Conservation (phyloP, 2,797 vertebrate species). For the Gambusia yucatana region DNA sequence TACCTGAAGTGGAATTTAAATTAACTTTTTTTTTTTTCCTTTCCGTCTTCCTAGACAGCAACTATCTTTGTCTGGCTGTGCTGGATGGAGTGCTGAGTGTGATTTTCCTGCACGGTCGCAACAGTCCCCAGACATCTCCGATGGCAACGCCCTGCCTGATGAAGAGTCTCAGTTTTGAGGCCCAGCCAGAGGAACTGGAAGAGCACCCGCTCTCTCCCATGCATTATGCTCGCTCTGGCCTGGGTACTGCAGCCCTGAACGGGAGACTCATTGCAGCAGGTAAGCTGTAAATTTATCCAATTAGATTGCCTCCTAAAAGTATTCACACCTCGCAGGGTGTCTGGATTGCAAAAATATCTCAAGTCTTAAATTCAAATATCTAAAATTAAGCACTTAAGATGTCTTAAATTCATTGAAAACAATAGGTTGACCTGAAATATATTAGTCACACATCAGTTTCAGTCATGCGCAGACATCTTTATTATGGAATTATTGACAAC, state of each 20-base stretch:
- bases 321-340: background rate
- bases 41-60: conserved; percentile 82
- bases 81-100: conserved; percentile 94
- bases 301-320: background rate
- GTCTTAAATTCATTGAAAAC: too few species aligned
- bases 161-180: conserved; percentile 97
- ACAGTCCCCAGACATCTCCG: conserved; percentile 94
- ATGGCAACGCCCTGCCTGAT: conserved; percentile 92
- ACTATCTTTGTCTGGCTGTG: conserved; percentile 96
- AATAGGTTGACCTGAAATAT: too few species aligned
- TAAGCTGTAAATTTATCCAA: conserved; percentile 42
- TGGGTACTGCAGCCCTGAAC: conserved; percentile 90
- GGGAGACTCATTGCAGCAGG: conserved; percentile 93
- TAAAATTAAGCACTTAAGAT: too few species aligned
- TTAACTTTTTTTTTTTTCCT: background rate
- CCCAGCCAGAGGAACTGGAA: conserved; percentile 83
- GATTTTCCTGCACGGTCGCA: conserved; percentile 96
- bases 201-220: conserved; percentile 93
- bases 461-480: too few species aligned
- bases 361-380: too few species aligned
- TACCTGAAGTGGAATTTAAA: background rate
- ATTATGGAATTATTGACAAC: too few species aligned
- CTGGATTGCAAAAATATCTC: too few species aligned
- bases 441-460: too few species aligned
- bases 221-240: conserved; percentile 95